Conservation (phyloP, 2,888 invertebrate species). For the Hypercompe scribonia region DNA sequence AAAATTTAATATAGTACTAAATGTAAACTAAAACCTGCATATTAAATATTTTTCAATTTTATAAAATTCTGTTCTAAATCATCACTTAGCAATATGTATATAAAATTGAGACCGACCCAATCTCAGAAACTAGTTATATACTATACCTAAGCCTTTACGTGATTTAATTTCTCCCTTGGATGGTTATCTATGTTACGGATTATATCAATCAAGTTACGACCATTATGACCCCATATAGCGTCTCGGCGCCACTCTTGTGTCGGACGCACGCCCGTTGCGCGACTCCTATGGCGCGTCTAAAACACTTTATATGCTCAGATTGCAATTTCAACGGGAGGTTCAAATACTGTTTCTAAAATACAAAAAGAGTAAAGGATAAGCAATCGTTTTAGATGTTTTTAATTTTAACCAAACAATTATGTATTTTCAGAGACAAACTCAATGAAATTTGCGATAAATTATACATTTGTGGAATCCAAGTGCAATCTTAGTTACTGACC, state of each 20-base stretch:
- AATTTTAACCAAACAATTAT: neutral
- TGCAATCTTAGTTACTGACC: neutral
- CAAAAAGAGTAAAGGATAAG: neutral
- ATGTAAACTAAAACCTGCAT: too few species aligned
- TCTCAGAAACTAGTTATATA: neutral
- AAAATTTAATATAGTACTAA: too few species aligned
- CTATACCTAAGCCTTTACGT: neutral
- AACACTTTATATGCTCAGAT: constrained; percentile 22
- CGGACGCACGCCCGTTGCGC: neutral
- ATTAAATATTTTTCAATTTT: too few species aligned
- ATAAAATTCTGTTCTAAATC: too few species aligned
- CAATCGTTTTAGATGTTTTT: neutral
- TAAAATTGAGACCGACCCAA: neutral
- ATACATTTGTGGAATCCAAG: neutral
- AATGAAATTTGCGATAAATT: too few species aligned
- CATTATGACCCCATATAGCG: neutral
- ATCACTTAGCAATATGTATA: too few species aligned
- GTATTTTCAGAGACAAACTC: too few species aligned
- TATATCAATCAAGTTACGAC: neutral
- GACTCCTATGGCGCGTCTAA: constrained; percentile 34
- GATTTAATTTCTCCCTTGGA: neutral
- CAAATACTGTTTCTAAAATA: neutral
- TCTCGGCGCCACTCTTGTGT: neutral
- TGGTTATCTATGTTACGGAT: neutral
- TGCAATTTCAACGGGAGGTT: constrained; percentile 17